These are phyloP conservation scores for Cyprinodon variegatus DNA, from an alignment of 2,113 vertebrate genomes.

Conservation along the genomic window DNA sequence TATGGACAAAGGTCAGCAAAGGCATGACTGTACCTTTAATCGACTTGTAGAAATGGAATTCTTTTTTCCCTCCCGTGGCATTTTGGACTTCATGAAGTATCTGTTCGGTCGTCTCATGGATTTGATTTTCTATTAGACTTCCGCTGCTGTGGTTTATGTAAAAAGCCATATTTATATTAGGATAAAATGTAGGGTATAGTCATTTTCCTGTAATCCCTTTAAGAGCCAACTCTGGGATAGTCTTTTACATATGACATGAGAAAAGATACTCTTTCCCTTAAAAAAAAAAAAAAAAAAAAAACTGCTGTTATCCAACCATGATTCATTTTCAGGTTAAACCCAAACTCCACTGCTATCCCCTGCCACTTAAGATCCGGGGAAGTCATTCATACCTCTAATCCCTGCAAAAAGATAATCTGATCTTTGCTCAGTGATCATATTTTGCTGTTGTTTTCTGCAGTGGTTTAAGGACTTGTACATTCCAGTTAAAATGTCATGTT, in stretches of 20 bases:
- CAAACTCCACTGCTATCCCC: slow-evolving; percentile 15
- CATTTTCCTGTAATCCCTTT: no score
- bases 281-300: no score
- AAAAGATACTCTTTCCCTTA: not conserved
- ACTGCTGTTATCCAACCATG: slow-evolving; percentile 55
- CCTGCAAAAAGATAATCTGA: slow-evolving; percentile 40
- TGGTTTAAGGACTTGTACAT: no score
- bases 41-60: not conserved
- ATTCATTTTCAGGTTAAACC: slow-evolving; percentile 49
- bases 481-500: no score
- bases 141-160: no score
- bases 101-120: not conserved
- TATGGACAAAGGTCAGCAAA: slow-evolving; percentile 5
- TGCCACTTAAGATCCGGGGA: slow-evolving; percentile 55
- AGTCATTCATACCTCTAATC: slow-evolving; percentile 69
- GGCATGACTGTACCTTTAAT: not conserved
- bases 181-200: no score
- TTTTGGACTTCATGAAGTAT: slow-evolving; percentile 16
- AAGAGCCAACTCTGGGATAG: no score
- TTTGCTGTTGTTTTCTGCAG: no score
- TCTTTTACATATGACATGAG: slow-evolving; percentile 23
- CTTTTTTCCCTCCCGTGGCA: slow-evolving; percentile 3
- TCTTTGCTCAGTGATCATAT: slow-evolving; percentile 4
- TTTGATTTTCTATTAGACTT: no score
- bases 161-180: no score